phyloP scores from a whole-genome alignment of 1,140 invertebrate genomes.

The Achroia grisella region DNA sequence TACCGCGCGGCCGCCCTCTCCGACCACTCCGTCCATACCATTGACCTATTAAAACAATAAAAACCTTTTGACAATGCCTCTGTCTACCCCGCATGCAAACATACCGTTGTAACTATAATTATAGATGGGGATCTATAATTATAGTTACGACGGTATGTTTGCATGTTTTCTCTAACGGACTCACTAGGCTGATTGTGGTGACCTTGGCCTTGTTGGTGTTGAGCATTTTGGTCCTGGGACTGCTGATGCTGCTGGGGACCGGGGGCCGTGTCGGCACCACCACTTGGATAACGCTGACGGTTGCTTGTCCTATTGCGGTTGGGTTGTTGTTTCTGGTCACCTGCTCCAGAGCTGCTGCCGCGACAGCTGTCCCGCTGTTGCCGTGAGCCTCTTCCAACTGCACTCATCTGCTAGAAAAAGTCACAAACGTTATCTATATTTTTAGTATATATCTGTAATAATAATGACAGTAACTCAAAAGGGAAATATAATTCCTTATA shows the following conservation, averaged over 20 bases:
- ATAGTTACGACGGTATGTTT: not conserved
- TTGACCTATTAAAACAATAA: conserved; percentile 14
- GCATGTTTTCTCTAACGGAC: not conserved
- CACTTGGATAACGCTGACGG: conserved; percentile 51
- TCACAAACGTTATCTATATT: too few relatives aligned
- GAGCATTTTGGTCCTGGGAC: conserved; percentile 42
- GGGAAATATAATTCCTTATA: too few relatives aligned
- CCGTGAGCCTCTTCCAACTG: conserved; percentile 30
- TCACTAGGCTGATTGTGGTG: conserved; percentile 31
- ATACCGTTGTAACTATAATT: too few relatives aligned
- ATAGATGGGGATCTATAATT: too few relatives aligned
- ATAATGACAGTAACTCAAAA: too few relatives aligned
- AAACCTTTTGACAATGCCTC: not conserved
- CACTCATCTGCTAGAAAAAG: conserved; percentile 24
- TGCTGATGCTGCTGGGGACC: conserved; percentile 60
- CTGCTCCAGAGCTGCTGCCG: conserved; percentile 17
- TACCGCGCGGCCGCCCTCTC: conserved; percentile 64
- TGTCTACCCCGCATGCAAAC: too few relatives aligned
- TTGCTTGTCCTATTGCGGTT: conserved; percentile 43
- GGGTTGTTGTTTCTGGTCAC: conserved; percentile 21
- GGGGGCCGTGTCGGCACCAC: conserved; percentile 41
- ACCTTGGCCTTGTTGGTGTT: conserved; percentile 21
- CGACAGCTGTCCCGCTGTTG: conserved; percentile 45
- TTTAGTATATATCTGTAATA: too few relatives aligned
- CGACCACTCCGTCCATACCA: conserved; percentile 51